These are phyloP conservation scores for Eupithecia abbreviata DNA, from an alignment of 2,888 invertebrate genomes.

Conservation along the genomic window DNA sequence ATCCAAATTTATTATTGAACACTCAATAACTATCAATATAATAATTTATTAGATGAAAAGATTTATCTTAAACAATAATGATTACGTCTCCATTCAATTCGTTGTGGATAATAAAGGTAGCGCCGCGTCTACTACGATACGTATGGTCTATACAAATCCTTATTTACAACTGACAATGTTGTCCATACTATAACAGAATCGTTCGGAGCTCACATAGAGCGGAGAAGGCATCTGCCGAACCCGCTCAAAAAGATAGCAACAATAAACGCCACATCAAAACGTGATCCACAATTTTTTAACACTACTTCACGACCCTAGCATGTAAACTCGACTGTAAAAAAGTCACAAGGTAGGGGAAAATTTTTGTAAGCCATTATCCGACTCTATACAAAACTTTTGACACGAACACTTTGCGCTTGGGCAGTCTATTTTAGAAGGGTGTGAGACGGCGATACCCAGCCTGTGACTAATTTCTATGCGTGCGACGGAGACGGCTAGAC, in stretches of 20 bases:
- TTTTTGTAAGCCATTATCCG: constrained; percentile 82
- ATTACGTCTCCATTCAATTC: constrained; percentile 58
- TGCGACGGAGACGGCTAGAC: constrained; percentile 72
- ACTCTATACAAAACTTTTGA: constrained; percentile 82
- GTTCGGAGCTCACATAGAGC: constrained; percentile 71
- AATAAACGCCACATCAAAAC: constrained; percentile 71
- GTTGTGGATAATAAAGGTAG: constrained; percentile 62
- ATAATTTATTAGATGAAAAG: constrained; percentile 47
- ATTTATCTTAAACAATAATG: constrained; percentile 52
- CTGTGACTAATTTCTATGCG: constrained; percentile 62
- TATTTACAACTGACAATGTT: constrained; percentile 84
- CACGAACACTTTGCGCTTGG: constrained; percentile 83
- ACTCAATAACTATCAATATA: constrained; percentile 51
- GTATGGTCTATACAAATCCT: constrained; percentile 83
- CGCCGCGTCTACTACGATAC: constrained; percentile 75
- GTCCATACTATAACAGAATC: constrained; percentile 77
- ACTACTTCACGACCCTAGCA: constrained; percentile 79
- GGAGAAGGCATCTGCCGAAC: constrained; percentile 73
- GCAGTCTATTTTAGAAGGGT: constrained; percentile 82
- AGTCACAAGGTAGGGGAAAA: constrained; percentile 81
- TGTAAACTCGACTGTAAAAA: constrained; percentile 80
- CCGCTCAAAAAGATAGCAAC: constrained; percentile 65
- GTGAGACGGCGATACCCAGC: constrained; percentile 71
- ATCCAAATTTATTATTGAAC: constrained; percentile 73
- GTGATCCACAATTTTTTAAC: constrained; percentile 73